Evolutionary conservation across 2,797 vertebrate species (phyloP).

Genomic region (Ammospiza maritima): DNA sequence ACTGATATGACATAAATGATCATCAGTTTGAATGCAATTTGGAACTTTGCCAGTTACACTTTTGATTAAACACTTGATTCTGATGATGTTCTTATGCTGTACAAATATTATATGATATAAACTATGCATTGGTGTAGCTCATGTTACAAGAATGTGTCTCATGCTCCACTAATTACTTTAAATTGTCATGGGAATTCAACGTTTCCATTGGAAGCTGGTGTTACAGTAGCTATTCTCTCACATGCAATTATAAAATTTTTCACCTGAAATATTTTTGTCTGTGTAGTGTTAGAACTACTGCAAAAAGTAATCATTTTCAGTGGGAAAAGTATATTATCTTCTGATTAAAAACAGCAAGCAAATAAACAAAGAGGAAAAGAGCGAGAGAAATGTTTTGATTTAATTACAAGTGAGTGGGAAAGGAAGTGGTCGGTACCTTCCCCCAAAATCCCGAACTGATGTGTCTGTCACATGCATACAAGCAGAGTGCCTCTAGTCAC

Average conservation of each 20-base stretch:
- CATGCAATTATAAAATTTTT: background rate
- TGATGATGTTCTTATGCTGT: background rate
- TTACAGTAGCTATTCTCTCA: background rate
- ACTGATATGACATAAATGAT: background rate
- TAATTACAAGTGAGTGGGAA: background rate
- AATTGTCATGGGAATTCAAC: background rate
- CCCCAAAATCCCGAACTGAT: background rate
- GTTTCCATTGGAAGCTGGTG: background rate
- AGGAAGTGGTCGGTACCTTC: background rate
- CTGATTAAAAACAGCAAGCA: background rate
- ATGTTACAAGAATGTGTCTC: background rate
- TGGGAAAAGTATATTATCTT: background rate
- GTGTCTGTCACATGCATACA: background rate
- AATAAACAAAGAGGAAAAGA: background rate
- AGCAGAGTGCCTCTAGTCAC: background rate
- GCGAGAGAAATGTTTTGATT: background rate
- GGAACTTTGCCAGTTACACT: background rate
- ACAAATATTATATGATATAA: background rate
- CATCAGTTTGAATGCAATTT: background rate
- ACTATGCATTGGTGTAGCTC: background rate
- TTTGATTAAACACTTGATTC: slow-evolving; percentile 7
- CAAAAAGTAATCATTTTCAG: background rate
- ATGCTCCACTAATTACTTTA: background rate
- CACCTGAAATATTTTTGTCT: background rate
- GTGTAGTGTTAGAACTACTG: background rate